Conservation (phyloP, 2,113 vertebrate genomes). For the Neogobius melanostomus region DNA sequence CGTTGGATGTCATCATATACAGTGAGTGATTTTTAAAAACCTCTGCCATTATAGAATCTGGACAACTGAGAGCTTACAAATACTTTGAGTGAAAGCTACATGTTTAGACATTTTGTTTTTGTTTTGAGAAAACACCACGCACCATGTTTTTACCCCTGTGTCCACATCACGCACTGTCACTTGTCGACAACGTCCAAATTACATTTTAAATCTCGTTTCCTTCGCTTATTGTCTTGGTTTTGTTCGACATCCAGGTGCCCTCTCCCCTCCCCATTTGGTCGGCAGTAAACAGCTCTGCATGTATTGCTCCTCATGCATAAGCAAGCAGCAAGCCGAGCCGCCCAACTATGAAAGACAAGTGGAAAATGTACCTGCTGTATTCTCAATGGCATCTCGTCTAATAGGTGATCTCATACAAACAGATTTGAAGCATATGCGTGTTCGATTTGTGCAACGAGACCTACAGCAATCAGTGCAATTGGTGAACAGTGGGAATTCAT, state of each 20-base stretch:
- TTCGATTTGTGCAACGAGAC: conserved; percentile 13
- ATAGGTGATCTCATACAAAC: conserved; percentile 10
- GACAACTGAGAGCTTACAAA: too few species aligned
- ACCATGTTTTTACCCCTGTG: too few species aligned
- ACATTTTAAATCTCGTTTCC: background rate
- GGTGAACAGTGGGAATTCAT: background rate
- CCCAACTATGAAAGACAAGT: conserved; percentile 17
- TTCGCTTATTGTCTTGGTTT: background rate
- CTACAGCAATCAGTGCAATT: conserved; percentile 19
- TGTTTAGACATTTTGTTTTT: too few species aligned
- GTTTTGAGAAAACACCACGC: too few species aligned
- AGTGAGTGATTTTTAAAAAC: too few species aligned
- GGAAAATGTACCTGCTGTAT: conserved; percentile 26
- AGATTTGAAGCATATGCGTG: conserved; percentile 10
- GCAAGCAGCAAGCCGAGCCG: conserved; percentile 14
- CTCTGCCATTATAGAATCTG: too few species aligned
- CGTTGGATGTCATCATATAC: too few species aligned
- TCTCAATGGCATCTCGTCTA: conserved; percentile 21
- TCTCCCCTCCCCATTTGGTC: background rate
- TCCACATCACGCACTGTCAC: too few species aligned
- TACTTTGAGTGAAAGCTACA: too few species aligned
- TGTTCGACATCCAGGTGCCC: background rate
- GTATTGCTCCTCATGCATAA: conserved; percentile 30
- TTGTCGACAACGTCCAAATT: too few species aligned
- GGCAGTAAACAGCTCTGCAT: conserved; percentile 13